Conservation (phyloP, 2,888 invertebrate genomes). For the Stenodema calcarata region DNA sequence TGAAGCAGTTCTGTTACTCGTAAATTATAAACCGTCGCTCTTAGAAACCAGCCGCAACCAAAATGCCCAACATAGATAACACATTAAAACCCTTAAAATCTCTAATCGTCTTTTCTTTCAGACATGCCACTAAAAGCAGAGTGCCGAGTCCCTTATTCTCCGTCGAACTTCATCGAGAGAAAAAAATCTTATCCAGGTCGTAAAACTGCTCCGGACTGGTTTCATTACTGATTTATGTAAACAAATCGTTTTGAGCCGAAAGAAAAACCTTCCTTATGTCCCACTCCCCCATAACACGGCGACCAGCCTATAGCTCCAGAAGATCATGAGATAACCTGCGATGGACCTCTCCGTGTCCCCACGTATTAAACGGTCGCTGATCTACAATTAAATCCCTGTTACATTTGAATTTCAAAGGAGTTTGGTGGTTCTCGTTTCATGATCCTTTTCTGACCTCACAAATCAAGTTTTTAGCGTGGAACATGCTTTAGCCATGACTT, state of each 20-base stretch:
- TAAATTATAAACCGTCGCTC: neutral
- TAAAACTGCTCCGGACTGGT: slow-evolving; percentile 46
- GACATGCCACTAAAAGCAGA: neutral
- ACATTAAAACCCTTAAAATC: neutral
- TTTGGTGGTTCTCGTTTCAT: neutral
- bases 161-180: neutral
- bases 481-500: no score
- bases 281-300: slow-evolving; percentile 17
- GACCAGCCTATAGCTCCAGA: slow-evolving; percentile 27
- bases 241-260: slow-evolving; percentile 43
- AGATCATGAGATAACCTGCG: slow-evolving; percentile 12
- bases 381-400: slow-evolving; percentile 19
- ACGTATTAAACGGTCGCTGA: neutral
- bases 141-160: neutral
- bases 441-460: neutral
- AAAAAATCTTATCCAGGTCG: slow-evolving; percentile 37
- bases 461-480: neutral
- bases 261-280: slow-evolving; percentile 29
- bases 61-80: neutral
- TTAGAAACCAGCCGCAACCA: neutral
- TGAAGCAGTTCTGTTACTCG: neutral
- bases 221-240: slow-evolving; percentile 51
- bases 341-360: neutral
- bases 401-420: neutral
- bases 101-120: neutral